Base-by-base conservation (phyloP, 92 coral and sea anemone species). In the Parazoanthus swiftii region DNA sequence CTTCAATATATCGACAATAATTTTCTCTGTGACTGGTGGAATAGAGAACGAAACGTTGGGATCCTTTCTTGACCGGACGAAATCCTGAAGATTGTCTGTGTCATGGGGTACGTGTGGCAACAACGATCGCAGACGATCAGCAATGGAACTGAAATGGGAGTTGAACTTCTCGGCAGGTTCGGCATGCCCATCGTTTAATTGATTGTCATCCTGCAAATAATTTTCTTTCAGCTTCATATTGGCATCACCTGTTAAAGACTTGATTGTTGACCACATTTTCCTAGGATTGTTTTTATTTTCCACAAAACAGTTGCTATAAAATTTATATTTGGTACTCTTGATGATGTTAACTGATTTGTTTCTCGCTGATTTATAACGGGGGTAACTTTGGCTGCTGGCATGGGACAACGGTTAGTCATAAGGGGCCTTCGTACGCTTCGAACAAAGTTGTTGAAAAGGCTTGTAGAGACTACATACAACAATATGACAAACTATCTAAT, bases 31-130 rank as follows among this genome's bases (percentile, higher is more conserved):
- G 2, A 38, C 79, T 73, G 88, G 39, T 72, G 92, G 90, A 86
- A 74, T 90, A 20, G 72, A 72, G 65, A 91, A 91, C 43, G 42
- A 48, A 68, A 68, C 87, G 43, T 50, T 65, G n/a, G 50, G 81
- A 58, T 92, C 90, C 73, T 89, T 89, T 78, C 83, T 82, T n/a
- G 94, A 92, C 72, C 75, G 70, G 15, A 91, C 93, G 67, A 89
- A 91, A 36, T 91, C 43, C 15, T 72, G 56, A 77, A 89, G 85
- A 23, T 89, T 91, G 48, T 85, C 39, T 37, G 50, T 88, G 58
- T 85, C 89, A 76, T 73, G 89, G 8, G 44, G 42, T 6, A 72
- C 85, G 8, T 85, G 54, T 25, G 90, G 92, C 39, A 90, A 91
- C 39, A 6, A 38, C 35, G 74, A 89, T 56, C 87, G 85, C 77